These are phyloP conservation scores for Dipodomys stephensi DNA, from an alignment of 2,113 vertebrate genomes.

Conservation along the genomic window DNA sequence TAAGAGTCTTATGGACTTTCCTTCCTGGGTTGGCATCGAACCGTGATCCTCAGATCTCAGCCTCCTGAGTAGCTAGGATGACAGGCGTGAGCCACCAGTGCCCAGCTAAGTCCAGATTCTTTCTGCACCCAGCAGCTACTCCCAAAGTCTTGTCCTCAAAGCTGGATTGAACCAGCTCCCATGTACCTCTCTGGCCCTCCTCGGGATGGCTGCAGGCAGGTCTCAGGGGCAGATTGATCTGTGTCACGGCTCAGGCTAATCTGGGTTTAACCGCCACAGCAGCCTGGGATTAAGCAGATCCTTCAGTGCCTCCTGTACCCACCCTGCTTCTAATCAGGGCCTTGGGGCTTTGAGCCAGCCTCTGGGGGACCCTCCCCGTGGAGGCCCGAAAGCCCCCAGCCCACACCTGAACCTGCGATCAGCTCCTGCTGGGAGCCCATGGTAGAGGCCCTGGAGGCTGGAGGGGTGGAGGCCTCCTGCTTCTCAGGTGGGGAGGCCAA, in stretches of 20 bases:
- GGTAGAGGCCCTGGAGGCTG: background rate
- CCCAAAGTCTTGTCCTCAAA: background rate
- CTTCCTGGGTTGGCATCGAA: too few relatives aligned
- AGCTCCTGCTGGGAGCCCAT: background rate
- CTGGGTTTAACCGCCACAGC: conserved; percentile 70
- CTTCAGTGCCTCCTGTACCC: background rate
- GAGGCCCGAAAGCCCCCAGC: background rate
- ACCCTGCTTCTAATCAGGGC: conserved; percentile 18
- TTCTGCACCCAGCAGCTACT: background rate
- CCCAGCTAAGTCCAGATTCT: background rate
- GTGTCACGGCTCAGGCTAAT: conserved; percentile 61
- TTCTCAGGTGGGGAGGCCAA: background rate
- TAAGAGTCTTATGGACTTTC: too few relatives aligned
- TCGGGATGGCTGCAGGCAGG: background rate
- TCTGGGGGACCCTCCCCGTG: background rate
- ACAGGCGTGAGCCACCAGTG: too few relatives aligned
- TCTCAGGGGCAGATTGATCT: conserved; percentile 11
- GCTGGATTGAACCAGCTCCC: background rate
- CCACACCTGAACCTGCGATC: background rate
- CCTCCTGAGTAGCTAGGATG: too few relatives aligned
- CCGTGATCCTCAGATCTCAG: too few relatives aligned
- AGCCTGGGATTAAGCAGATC: conserved; percentile 64
- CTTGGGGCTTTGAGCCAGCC: background rate
- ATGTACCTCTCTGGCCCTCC: background rate
- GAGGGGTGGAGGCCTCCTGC: background rate